A percentile compares a stretch with the other conserved stretches of the same genome.
Conservation (phyloP, 2,113 vertebrate genomes). For the Balaeniceps rex region DNA sequence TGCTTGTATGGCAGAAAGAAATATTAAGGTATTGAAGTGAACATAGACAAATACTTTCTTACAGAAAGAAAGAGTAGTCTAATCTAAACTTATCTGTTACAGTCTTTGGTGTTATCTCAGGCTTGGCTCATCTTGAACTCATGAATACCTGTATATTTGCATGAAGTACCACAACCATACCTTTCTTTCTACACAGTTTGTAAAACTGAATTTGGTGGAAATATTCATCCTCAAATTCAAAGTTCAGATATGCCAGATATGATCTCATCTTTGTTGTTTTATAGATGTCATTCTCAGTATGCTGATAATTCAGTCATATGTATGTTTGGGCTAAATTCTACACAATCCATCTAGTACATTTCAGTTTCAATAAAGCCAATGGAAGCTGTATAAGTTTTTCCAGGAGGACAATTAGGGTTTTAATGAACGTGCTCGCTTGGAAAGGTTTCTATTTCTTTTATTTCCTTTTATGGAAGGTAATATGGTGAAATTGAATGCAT, state of each 20-base stretch:
- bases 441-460: background rate
- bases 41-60: background rate
- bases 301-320: background rate
- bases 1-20: background rate
- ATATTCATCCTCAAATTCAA: background rate
- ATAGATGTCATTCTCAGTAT: background rate
- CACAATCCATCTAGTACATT: background rate
- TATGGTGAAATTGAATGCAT: background rate
- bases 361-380: background rate
- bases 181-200: background rate
- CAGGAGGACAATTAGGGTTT: background rate
- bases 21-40: background rate
- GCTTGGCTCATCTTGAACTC: background rate
- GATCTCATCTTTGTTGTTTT: background rate
- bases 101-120: background rate
- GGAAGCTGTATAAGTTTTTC: background rate
- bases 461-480: background rate
- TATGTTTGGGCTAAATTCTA: background rate
- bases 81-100: background rate
- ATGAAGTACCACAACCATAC: background rate
- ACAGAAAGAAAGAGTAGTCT: background rate
- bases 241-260: background rate
- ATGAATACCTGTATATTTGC: accelerated
- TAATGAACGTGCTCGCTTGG: background rate
- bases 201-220: background rate